Conservation (phyloP, 2,888 invertebrate species). For the Epinotia ramella region DNA sequence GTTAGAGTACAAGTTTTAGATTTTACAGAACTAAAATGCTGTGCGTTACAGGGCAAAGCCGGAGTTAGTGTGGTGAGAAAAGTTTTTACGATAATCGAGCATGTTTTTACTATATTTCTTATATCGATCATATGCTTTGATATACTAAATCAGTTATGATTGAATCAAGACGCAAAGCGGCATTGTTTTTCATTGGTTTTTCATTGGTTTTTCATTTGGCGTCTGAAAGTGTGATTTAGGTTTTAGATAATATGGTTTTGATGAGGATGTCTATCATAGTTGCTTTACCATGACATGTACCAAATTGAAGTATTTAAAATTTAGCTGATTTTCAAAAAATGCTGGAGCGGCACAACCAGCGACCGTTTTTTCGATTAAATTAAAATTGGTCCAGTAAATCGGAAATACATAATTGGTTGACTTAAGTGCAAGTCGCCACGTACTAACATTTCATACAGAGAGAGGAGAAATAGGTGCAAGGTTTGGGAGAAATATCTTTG, state of each 20-base stretch:
- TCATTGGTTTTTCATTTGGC: conserved; percentile 28
- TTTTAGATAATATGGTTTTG: conserved; percentile 28
- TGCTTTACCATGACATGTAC: neutral
- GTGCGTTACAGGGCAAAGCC: conserved; percentile 75
- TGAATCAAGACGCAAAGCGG: conserved; percentile 21
- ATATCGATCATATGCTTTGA: conserved; percentile 44
- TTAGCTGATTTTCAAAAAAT: too few relatives aligned
- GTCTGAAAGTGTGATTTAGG: conserved; percentile 35
- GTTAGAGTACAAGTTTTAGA: conserved; percentile 49
- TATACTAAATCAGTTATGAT: conserved; percentile 32
- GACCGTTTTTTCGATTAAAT: neutral
- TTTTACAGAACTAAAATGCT: conserved; percentile 65
- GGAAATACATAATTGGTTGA: too few relatives aligned
- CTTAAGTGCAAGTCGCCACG: too few relatives aligned
- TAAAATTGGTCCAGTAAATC: neutral
- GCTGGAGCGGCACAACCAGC: too few relatives aligned
- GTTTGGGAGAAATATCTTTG: neutral
- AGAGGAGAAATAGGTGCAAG: neutral
- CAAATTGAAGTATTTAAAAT: too few relatives aligned
- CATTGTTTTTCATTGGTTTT: conserved; percentile 27
- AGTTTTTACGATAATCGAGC: conserved; percentile 66
- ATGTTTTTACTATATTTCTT: conserved; percentile 59
- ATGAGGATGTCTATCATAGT: conserved; percentile 25
- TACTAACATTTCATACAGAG: neutral
- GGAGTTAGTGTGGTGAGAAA: conserved; percentile 80